A percentile compares a stretch with the other conserved stretches of the same genome.
These are phyloP conservation scores for Rachycentron canadum DNA, from an alignment of 2,797 vertebrate species.

Conservation along the genomic window DNA sequence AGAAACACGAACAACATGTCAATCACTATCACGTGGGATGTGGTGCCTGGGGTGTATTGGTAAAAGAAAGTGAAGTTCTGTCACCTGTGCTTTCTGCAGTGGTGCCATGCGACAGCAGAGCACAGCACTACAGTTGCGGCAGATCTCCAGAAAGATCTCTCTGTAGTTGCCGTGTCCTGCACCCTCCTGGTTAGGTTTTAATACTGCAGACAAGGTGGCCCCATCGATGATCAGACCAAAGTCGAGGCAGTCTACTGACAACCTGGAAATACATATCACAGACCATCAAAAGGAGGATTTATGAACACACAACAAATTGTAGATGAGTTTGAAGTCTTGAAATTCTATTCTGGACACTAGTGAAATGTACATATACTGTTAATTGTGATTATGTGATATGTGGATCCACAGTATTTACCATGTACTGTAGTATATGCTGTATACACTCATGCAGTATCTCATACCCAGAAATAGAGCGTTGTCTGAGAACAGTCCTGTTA, in stretches of 20 bases:
- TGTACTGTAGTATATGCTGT: background rate
- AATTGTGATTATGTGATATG: background rate
- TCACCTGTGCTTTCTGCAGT: constrained; percentile 86
- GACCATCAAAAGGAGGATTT: constrained; percentile 3
- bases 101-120: constrained; percentile 85
- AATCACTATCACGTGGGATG: background rate
- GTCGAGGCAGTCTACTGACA: constrained; percentile 94
- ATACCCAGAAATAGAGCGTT: constrained; percentile 91
- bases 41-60: background rate
- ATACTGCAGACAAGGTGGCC: constrained; percentile 92
- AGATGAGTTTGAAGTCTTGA: background rate
- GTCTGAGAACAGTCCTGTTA: constrained; percentile 92
- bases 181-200: constrained; percentile 89
- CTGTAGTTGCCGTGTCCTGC: constrained; percentile 89
- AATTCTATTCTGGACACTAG: background rate
- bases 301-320: background rate
- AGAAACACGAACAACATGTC: constrained; percentile 35
- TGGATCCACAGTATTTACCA: background rate
- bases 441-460: constrained; percentile 28
- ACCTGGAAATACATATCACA: constrained; percentile 81
- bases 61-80: background rate
- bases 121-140: constrained; percentile 96
- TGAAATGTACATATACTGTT: background rate
- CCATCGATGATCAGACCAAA: constrained; percentile 98
- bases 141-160: constrained; percentile 96